A percentile compares a stretch with the other conserved stretches of the same genome.
These are phyloP conservation scores for Andrena haemorrhoa DNA, from an alignment of 2,888 invertebrate species.

Conservation along the genomic window DNA sequence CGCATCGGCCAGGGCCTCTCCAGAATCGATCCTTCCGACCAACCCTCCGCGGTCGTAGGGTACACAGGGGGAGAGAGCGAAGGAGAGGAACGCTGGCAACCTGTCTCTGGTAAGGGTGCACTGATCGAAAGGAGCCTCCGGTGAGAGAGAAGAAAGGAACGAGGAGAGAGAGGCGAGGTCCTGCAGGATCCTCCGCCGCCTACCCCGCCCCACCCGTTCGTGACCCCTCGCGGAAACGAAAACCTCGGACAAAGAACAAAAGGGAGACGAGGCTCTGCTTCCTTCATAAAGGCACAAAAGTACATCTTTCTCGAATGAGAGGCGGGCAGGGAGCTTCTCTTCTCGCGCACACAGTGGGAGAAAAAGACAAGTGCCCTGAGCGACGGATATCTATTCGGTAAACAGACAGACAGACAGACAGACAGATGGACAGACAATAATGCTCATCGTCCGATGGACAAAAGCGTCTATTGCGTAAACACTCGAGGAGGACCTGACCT, in stretches of 20 bases:
- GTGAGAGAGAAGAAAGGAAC: conserved; percentile 27
- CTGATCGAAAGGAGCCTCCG: conserved; percentile 51
- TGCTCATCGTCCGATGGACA: conserved; percentile 84
- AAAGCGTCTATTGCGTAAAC: conserved; percentile 85
- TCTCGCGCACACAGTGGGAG: conserved; percentile 7
- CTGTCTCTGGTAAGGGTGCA: conserved; percentile 69
- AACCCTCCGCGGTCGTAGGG: conserved; percentile 31
- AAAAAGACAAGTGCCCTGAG: conserved; percentile 13
- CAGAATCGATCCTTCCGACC: conserved; percentile 47
- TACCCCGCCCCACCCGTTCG: conserved; percentile 51
- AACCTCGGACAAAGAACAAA: conserved; percentile 71
- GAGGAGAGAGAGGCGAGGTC: conserved; percentile 52
- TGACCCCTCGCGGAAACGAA: conserved; percentile 65
- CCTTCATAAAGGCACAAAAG: conserved; percentile 82
- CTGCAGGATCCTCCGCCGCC: conserved; percentile 63
- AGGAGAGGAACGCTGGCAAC: conserved; percentile 54
- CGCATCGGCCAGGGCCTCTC: conserved; percentile 36
- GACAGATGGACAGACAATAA: conserved; percentile 83
- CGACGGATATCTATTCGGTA: conserved; percentile 80
- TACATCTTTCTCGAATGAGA: conserved; percentile 78
- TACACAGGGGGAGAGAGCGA: conserved; percentile 18
- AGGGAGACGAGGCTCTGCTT: conserved; percentile 74
- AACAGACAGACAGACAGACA: conserved; percentile 78
- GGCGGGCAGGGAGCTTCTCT: conserved; percentile 18
- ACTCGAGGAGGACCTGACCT: conserved; percentile 79